Base-by-base conservation (phyloP, 1,140 invertebrate genomes). In the Achatina immaculata region DNA sequence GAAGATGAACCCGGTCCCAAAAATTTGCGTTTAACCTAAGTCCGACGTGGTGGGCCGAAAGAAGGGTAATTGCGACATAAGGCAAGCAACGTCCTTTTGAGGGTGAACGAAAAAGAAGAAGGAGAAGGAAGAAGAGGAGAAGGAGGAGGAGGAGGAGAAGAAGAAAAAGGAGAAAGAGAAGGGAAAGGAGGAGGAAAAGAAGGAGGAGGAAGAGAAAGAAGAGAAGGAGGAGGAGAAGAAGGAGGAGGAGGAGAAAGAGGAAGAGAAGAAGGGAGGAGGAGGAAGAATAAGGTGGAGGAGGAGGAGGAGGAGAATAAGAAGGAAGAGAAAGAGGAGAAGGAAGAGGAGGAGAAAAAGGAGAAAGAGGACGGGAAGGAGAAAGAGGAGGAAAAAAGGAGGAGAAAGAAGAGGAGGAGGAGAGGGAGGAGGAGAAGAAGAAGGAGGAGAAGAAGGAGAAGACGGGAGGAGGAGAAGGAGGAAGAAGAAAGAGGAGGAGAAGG, bases 131-230 rank as follows among this genome's bases (percentile, higher is more conserved):
- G 16, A 36, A n/a, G 69, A 36, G 36, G 40, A n/a, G 40, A 42
- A 40, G 72, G 34, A 42, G 40, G 45, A 74, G 72, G 45, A 4
- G 45, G 71, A 43, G 16, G 45, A 43, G 45, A 9, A 73, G 71
- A 45, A 9, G 28, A 42, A 45, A 9, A 73, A 42, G 45, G 9
- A 73, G 71, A 73, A 9, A 73, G 74, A 76, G 6, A 58, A 55
- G 42, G 45, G 58, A 40, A 58, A 36, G 38, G 51, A 75, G 73
- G 42, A 28, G 6, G 28, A 48, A 31, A 36, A 31, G 28, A 11
- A 51, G 28, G 45, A 28, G 42, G 43, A 9, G 43, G 28, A 51
- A 36, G 43, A 48, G 43, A 36, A 28, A 48, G 43, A 31, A 31
- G 31, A 19, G 28, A 31, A 48, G 9, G 28, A 28, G 45, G 43